phyloP scores from a whole-genome alignment of 2,888 invertebrate genomes.

The Slavum lentiscoides region DNA sequence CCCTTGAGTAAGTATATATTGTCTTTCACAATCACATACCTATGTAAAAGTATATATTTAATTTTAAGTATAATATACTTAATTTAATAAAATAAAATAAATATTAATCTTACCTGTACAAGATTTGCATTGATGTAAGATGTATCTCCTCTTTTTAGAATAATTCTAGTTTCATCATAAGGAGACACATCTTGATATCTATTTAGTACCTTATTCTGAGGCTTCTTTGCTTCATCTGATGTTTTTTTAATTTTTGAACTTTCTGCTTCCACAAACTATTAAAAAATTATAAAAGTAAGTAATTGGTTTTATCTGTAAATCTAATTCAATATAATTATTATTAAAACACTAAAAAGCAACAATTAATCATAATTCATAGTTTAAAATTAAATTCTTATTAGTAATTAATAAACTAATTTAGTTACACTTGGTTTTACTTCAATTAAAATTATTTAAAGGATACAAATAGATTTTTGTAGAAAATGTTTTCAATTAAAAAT shows the following conservation, averaged over 20 bases:
- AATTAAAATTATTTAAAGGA: too few relatives aligned
- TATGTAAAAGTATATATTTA: conserved; percentile 59
- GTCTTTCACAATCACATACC: conserved; percentile 80
- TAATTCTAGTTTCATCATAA: conserved; percentile 89
- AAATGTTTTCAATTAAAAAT: too few relatives aligned
- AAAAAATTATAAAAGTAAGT: neutral
- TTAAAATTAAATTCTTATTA: too few relatives aligned
- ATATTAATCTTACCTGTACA: conserved; percentile 68
- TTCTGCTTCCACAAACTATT: conserved; percentile 60
- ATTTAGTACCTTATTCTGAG: conserved; percentile 80
- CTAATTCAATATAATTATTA: too few relatives aligned
- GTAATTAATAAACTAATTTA: too few relatives aligned
- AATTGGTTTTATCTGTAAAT: too few relatives aligned
- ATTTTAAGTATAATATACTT: neutral
- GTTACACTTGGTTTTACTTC: too few relatives aligned
- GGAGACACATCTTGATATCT: conserved; percentile 95
- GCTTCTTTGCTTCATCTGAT: conserved; percentile 71
- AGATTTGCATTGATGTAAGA: conserved; percentile 96
- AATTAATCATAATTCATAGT: too few relatives aligned
- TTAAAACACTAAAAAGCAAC: too few relatives aligned
- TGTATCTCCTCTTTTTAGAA: conserved; percentile 71
- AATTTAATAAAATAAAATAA: neutral
- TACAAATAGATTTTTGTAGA: too few relatives aligned
- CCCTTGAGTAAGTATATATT: conserved; percentile 95
- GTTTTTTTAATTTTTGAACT: conserved; percentile 62